Percentiles rank a stretch among this genome's conserved stretches.
phyloP scores from a whole-genome alignment of 2,797 vertebrate genomes.

The Esox masquinongy region DNA sequence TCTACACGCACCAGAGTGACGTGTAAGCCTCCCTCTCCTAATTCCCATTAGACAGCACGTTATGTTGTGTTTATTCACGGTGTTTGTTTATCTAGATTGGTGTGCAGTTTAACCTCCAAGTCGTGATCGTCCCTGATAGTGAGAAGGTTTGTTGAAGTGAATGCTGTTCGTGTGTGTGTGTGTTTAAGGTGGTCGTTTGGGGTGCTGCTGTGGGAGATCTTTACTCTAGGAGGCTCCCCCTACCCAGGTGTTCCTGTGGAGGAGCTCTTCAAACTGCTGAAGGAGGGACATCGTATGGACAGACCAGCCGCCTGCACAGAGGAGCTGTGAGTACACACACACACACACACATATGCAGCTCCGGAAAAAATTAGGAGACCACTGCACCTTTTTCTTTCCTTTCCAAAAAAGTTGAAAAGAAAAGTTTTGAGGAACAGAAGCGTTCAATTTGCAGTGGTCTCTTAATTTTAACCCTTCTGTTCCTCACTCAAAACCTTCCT shows the following conservation, averaged over 20 bases:
- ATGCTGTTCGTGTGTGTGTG: neutral
- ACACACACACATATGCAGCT: neutral
- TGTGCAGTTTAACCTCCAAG: neutral
- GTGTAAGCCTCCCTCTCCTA: conserved; percentile 80
- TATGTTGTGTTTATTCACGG: neutral
- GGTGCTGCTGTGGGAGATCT: conserved; percentile 92
- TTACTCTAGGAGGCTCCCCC: conserved; percentile 90
- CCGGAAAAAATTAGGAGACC: no score
- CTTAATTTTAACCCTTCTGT: no score
- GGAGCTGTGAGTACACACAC: conserved; percentile 82
- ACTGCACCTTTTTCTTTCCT: no score
- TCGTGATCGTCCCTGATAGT: neutral
- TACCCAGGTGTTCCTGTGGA: conserved; percentile 92
- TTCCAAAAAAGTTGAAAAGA: no score
- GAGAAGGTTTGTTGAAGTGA: neutral
- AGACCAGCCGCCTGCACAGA: conserved; percentile 88
- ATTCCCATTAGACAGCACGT: no score
- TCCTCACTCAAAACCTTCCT: no score
- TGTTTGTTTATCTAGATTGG: neutral
- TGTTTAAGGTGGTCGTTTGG: conserved; percentile 90
- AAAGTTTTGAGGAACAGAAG: no score
- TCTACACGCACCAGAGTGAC: conserved; percentile 93
- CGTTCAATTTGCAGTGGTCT: no score
- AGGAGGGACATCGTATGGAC: conserved; percentile 94
- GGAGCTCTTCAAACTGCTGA: conserved; percentile 93